These are phyloP conservation scores for Limonius californicus DNA, from an alignment of 1,140 invertebrate genomes.

Conservation along the genomic window DNA sequence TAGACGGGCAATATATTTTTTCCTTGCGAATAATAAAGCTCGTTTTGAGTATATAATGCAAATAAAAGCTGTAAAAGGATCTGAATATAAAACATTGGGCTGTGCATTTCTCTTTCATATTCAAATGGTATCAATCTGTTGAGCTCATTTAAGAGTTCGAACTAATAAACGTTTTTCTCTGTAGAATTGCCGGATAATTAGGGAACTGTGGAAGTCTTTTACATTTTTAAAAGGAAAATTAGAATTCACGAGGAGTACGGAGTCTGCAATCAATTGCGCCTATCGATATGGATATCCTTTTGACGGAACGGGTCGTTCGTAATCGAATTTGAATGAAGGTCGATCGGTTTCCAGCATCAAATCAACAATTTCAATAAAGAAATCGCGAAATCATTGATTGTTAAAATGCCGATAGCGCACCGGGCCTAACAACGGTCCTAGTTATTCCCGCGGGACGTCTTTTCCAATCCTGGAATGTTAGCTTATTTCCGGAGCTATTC, in stretches of 20 bases:
- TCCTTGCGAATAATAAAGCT: too few relatives aligned
- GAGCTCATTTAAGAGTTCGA: not conserved
- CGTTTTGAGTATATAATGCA: too few relatives aligned
- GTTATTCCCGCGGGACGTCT: constrained; percentile 26
- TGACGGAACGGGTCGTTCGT: not conserved
- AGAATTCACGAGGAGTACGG: not conserved
- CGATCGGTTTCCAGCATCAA: constrained; percentile 7
- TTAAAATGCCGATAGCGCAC: constrained; percentile 28
- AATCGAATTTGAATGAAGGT: constrained; percentile 11
- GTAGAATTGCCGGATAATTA: not conserved
- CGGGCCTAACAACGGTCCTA: constrained; percentile 19
- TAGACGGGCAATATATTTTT: too few relatives aligned
- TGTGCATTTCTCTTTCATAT: too few relatives aligned
- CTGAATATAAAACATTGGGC: too few relatives aligned
- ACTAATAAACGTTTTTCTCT: not conserved
- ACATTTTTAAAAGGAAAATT: not conserved
- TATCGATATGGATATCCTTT: constrained; percentile 5
- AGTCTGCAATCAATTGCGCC: not conserved
- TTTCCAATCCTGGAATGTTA: constrained; percentile 27
- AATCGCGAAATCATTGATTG: constrained; percentile 32
- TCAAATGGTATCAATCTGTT: too few relatives aligned
- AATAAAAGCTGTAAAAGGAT: too few relatives aligned
- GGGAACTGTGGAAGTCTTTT: not conserved
- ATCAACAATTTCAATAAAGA: constrained; percentile 32
- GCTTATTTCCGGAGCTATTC: constrained; percentile 30